A percentile compares a stretch with the other conserved stretches of the same genome.
phyloP scores from a whole-genome alignment of 2,113 vertebrate species.

The Aplodontia rufa region DNA sequence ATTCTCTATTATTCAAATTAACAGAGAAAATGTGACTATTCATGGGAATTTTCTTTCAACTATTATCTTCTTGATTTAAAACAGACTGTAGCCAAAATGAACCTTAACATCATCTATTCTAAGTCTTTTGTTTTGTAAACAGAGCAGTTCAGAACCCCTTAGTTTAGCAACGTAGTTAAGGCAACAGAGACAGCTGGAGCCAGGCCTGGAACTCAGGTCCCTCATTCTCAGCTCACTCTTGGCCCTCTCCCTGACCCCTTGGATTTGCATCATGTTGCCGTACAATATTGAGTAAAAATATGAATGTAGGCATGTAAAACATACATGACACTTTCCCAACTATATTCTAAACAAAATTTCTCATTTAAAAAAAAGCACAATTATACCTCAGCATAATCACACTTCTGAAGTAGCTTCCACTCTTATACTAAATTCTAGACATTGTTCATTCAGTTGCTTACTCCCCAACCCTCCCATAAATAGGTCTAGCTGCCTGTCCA shows the following conservation, averaged over 20 bases:
- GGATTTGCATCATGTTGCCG: not conserved
- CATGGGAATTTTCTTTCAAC: not conserved
- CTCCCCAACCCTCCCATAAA: too few relatives aligned
- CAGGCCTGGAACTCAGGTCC: not conserved
- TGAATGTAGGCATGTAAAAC: not conserved
- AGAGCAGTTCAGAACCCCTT: not conserved
- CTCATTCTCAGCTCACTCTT: not conserved
- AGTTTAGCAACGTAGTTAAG: not conserved
- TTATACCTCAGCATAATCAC: not conserved
- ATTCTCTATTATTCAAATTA: conserved; percentile 64
- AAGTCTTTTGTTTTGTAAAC: conserved; percentile 16
- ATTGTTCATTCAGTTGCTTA: not conserved
- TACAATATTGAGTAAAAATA: not conserved
- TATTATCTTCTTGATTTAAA: conserved; percentile 46
- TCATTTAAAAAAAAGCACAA: not conserved
- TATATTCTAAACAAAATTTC: not conserved
- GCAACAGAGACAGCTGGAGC: not conserved
- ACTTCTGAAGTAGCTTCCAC: not conserved
- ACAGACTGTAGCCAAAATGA: not conserved
- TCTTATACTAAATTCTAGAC: not conserved
- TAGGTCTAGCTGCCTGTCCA: too few relatives aligned
- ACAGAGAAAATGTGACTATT: not conserved
- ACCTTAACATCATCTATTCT: not conserved
- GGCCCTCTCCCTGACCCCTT: not conserved
- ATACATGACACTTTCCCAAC: not conserved